phyloP scores from a whole-genome alignment of 2,888 invertebrate genomes.

The Sinotaia quadrata region DNA sequence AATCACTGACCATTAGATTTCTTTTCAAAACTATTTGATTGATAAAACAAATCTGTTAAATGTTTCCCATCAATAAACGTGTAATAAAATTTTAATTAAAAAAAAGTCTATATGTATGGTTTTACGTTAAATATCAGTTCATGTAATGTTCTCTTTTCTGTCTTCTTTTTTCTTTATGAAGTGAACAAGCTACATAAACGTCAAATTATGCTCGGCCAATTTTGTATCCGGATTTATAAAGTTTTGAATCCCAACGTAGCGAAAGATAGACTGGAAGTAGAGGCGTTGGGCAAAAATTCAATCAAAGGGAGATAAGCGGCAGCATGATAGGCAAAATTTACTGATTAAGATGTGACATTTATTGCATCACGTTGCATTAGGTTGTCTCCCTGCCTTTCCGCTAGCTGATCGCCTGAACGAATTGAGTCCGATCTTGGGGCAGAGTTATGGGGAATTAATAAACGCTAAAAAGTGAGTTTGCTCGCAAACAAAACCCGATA shows the following conservation, averaged over 20 bases:
- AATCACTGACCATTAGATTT: neutral
- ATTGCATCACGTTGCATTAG: slow-evolving; percentile 31
- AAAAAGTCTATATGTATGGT: too few species aligned
- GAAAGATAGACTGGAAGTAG: too few species aligned
- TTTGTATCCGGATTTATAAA: too few species aligned
- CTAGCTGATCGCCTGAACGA: slow-evolving; percentile 15
- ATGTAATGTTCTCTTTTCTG: too few species aligned
- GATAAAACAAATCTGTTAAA: too few species aligned
- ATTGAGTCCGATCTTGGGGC: slow-evolving; percentile 13
- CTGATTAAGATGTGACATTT: slow-evolving; percentile 31
- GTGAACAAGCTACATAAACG: too few species aligned
- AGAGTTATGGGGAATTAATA: slow-evolving; percentile 23
- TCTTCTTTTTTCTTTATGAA: too few species aligned
- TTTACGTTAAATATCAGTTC: too few species aligned
- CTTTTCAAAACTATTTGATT: neutral
- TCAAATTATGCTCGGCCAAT: too few species aligned
- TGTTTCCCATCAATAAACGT: too few species aligned
- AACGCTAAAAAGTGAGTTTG: slow-evolving; percentile 21
- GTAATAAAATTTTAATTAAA: too few species aligned
- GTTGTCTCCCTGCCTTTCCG: slow-evolving; percentile 26
- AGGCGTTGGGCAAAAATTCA: slow-evolving; percentile 18
- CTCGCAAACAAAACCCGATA: slow-evolving; percentile 21
- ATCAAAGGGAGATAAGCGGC: slow-evolving; percentile 28
- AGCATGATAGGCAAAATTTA: slow-evolving; percentile 30
- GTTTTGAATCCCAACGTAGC: too few species aligned